A percentile compares a stretch with the other conserved stretches of the same genome.
These are phyloP conservation scores for Bugula neritina DNA, from an alignment of 2,888 invertebrate genomes.

Conservation along the genomic window DNA sequence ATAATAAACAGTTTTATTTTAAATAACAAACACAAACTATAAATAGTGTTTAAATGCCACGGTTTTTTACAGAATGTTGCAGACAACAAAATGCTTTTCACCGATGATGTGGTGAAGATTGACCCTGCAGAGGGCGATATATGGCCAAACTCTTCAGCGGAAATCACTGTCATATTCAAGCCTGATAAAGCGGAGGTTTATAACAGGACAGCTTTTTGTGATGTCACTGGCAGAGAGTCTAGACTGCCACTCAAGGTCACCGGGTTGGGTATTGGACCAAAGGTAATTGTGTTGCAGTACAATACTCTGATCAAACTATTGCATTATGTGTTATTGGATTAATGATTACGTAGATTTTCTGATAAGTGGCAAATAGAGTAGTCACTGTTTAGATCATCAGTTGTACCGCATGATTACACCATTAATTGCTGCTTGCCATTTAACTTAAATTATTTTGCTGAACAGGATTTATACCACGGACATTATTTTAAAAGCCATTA, in stretches of 20 bases:
- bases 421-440: too few species aligned
- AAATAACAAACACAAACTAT: too few species aligned
- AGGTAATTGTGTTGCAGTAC: constrained; percentile 33
- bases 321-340: not conserved
- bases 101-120: constrained; percentile 49
- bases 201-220: constrained; percentile 50
- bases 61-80: constrained; percentile 41
- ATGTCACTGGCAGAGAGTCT: constrained; percentile 51
- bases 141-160: constrained; percentile 52
- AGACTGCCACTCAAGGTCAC: constrained; percentile 49
- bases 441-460: too few species aligned
- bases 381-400: too few species aligned
- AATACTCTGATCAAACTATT: not conserved
- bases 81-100: constrained; percentile 46
- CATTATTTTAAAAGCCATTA: too few species aligned
- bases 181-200: constrained; percentile 50
- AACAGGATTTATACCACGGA: too few species aligned
- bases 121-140: constrained; percentile 53
- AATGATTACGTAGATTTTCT: too few species aligned
- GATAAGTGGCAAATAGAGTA: too few species aligned
- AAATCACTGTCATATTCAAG: constrained; percentile 50
- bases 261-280: constrained; percentile 53
- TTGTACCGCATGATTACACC: too few species aligned
- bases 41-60: too few species aligned
- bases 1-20: too few species aligned